Base-by-base conservation (phyloP, 2,113 vertebrate genomes). In the Poeciliopsis retropinna region DNA sequence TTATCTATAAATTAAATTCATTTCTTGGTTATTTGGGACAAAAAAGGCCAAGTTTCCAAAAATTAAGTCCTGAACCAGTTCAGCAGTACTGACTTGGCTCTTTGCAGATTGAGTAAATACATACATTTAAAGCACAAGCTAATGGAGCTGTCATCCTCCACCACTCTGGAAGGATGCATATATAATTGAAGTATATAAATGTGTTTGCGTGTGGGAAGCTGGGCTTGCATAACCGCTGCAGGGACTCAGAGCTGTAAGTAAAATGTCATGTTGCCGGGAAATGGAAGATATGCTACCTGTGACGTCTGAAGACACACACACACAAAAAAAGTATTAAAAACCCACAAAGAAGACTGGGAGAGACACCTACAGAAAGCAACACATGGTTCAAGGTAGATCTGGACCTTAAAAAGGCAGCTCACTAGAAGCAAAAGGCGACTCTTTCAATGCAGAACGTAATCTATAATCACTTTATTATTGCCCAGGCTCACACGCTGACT, bases 141-240 rank as follows among this genome's bases (percentile, higher is more conserved):
- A 84, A 88, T 76, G 69, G 80, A 76, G 80, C 81, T 82, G 82
- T 86, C 86, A 82, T 65, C 78, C 79, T 67, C 73, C 65, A 78
- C 62, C 80, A 72, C 80, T 81, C 61, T n/a, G 78, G 76, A 80
- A 81, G 81, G 85, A 83, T 80, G 85, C 89, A 87, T 88, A 47
- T 79, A 88, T 91, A 88, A 90, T 85, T 86, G 67, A 91, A 80
- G 88, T 85, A 78, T 83, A 71, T 80, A 85, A 89, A 90, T 88
- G 88, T 79, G 86, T 79, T 82, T 76, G 81, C 86, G 88, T 80
- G 89, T 83, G 77, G 86, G 85, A 73, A 75, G 69, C 34, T 69
- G 72, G 54, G 70, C 70, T 81, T 85, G 81, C 64, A 11, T 87
- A 87, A 90, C 82, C 86, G 75, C 86, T 79, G 73, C 74, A 65